Conservation (phyloP, 2,888 invertebrate genomes). For the Caenorhabditis sulstoni region DNA sequence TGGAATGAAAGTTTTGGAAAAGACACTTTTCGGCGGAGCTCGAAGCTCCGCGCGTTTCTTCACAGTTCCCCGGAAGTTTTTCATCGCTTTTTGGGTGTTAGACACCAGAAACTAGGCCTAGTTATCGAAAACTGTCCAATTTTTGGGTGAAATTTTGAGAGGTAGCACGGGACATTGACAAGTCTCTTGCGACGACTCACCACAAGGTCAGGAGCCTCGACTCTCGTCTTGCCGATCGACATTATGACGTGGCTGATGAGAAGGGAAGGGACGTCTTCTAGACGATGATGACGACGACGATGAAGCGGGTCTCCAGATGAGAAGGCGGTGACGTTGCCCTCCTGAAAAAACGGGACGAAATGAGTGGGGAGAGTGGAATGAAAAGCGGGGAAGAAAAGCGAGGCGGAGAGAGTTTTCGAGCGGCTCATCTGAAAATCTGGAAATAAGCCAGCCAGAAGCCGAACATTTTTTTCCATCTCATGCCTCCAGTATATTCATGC, state of each 20-base stretch:
- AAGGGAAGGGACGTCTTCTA: not conserved
- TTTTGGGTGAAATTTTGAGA: no score
- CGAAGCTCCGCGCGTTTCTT: no score
- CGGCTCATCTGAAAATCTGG: slow-evolving; percentile 7
- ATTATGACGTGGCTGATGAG: slow-evolving; percentile 33
- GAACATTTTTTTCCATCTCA: not conserved
- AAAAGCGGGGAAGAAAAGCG: not conserved
- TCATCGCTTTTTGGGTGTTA: no score
- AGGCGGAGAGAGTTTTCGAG: not conserved
- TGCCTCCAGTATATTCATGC: no score
- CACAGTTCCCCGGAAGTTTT: no score
- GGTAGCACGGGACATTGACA: no score
- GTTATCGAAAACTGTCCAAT: no score
- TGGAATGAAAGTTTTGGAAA: no score
- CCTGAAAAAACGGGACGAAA: slow-evolving; percentile 19
- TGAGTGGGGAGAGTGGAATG: not conserved
- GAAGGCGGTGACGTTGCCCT: slow-evolving; percentile 24
- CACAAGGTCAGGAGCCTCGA: slow-evolving; percentile 45
- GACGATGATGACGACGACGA: not conserved
- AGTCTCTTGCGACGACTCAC: slow-evolving; percentile 21
- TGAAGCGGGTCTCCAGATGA: no score
- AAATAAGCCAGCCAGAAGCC: slow-evolving; percentile 1
- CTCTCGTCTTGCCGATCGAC: slow-evolving; percentile 48
- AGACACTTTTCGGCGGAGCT: no score
- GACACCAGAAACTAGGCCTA: no score